Base-by-base conservation (phyloP, 2,888 invertebrate genomes). In the Leucoma salicis region DNA sequence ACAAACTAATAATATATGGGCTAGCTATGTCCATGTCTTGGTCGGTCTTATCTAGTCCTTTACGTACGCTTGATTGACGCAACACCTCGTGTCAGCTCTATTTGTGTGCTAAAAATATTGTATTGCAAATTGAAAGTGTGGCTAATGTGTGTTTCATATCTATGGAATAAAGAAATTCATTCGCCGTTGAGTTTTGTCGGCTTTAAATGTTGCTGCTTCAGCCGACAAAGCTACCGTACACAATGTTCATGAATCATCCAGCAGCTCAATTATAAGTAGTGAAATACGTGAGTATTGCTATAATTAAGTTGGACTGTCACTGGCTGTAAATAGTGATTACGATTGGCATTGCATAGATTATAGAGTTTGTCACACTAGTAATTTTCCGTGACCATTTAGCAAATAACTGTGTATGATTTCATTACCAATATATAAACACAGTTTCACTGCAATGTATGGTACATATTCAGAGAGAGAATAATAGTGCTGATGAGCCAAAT, bases 1-100 rank as follows among this genome's bases (percentile, higher is more conserved):
- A 75, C 79, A 74, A 75, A 81, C 81, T 74, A 79, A 79, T 86
- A 83, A 84, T 72, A 77, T 82, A 86, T 86, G 80, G 78, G 77
- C 69, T 77, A 72, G 74, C 70, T 70, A 70, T 72, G 71, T 82
- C 70, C 69, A 72, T 72, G 71, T 71, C 74, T 74, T 71, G 74
- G 74, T 70, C 66, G 66, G 69, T 78, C 70, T 73, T 74, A 78
- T 76, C 76, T 76, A 76, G 74, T 77, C 71, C 71, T 82, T 66
- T 73, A 66, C 68, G 67, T 59, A 58, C 15, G 62, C 64, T 72
- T 73, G 75, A 76, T 76, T 81, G 77, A 82, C 79, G 75, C 70
- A 74, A 74, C 68, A 60, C 49, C 61, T 63, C 53, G 57, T 61
- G 56, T 57, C 57, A 46, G 57, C 55, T 57, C 52, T 60, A 62